A percentile compares a stretch with the other conserved stretches of the same genome.
These are phyloP conservation scores for Neoitamus cyanurus DNA, from an alignment of 2,888 invertebrate species.

Conservation along the genomic window DNA sequence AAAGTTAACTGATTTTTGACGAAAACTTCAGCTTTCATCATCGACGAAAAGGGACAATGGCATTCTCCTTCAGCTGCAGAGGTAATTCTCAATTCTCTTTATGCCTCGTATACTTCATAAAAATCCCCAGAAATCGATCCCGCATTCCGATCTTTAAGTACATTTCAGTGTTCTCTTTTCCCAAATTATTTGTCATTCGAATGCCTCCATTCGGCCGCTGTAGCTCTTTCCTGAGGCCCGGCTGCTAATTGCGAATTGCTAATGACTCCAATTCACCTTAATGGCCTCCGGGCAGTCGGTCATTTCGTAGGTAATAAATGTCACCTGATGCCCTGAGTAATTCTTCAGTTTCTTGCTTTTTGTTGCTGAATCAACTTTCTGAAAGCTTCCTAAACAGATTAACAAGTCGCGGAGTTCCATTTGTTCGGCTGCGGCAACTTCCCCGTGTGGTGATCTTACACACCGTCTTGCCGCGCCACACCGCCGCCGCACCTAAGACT, in stretches of 20 bases:
- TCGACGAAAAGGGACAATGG: not conserved
- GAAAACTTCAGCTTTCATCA: not conserved
- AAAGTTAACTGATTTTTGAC: not conserved
- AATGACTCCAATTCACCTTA: conserved; percentile 39
- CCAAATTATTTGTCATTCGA: conserved; percentile 43
- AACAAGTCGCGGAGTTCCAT: not conserved
- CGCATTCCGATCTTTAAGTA: conserved; percentile 42
- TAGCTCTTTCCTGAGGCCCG: conserved; percentile 25
- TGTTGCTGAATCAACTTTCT: not conserved
- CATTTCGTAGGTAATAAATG: conserved; percentile 40
- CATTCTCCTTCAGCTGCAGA: not conserved
- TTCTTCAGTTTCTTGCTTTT: conserved; percentile 8
- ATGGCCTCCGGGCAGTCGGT: conserved; percentile 43
- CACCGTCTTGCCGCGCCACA: not conserved
- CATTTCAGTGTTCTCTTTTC: conserved; percentile 40
- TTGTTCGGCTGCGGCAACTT: not conserved
- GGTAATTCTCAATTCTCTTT: not conserved
- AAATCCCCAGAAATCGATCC: conserved; percentile 1
- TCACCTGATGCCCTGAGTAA: conserved; percentile 34
- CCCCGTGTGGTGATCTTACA: not conserved
- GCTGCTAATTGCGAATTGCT: conserved; percentile 44
- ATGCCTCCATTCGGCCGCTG: conserved; percentile 14
- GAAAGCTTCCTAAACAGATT: conserved; percentile 42
- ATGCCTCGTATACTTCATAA: conserved; percentile 18
- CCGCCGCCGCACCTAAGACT: not conserved